Evolutionary conservation across 2,113 vertebrate genomes (phyloP).

Genomic region (Eublepharis macularius): DNA sequence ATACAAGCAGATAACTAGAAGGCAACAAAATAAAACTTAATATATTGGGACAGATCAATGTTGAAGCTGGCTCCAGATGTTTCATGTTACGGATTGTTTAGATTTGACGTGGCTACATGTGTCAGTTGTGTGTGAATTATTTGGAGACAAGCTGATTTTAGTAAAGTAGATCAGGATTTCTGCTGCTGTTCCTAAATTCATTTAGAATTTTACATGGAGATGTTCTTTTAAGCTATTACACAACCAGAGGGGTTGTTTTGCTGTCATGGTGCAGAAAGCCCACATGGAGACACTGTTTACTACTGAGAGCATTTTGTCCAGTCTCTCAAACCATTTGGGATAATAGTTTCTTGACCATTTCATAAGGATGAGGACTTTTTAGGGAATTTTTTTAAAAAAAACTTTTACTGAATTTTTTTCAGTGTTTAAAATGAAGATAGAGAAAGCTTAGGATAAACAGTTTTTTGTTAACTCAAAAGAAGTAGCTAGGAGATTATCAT

Average conservation of each 20-base stretch:
- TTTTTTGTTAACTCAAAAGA: not conserved
- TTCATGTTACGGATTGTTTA: not conserved
- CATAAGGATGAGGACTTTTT: not conserved
- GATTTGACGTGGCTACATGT: not conserved
- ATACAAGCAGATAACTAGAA: not conserved
- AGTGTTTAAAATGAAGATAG: not conserved
- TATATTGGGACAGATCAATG: not conserved
- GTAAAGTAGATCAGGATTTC: not conserved
- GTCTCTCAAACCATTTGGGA: not conserved
- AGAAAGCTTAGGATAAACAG: not conserved
- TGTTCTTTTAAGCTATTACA: too few species aligned
- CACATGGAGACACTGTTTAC: not conserved
- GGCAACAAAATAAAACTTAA: too few species aligned
- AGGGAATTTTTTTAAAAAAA: not conserved
- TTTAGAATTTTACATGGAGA: not conserved
- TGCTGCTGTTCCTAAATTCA: not conserved
- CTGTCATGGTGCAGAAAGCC: too few species aligned
- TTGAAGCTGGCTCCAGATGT: not conserved
- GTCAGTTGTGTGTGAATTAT: not conserved
- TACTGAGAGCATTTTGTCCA: not conserved
- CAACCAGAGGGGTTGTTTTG: not conserved
- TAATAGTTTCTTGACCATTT: not conserved
- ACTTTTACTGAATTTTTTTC: not conserved
- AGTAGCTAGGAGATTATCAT: not conserved
- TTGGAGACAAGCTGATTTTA: not conserved